Base-by-base conservation (phyloP, 2,113 vertebrate species). In the Morone chrysops region DNA sequence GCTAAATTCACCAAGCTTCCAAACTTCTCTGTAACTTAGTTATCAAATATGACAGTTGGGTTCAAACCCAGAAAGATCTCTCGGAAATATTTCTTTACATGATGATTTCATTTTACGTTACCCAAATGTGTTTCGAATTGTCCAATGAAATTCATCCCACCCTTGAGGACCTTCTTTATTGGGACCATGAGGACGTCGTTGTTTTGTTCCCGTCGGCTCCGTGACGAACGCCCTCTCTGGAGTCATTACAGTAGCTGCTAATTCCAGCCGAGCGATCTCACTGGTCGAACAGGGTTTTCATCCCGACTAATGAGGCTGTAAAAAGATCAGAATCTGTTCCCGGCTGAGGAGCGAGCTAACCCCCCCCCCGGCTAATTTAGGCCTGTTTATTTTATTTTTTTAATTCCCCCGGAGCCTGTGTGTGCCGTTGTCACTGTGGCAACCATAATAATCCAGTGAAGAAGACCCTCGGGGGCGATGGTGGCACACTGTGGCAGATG, bases 401-500 rank as follows among this genome's bases (percentile, higher is more conserved):
- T 36, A 6, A 36, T 50, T 75, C 59, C 78, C 48, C 5, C 1
- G 13, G 81, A 81, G 83, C 48, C n/a, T 65, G 12, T 38, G 68
- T 59, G 67, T 63, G 68, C 31, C 5, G 20, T 63, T 51, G 82
- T 87, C 57, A 51, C 78, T n/a, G 66, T 78, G 75, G 83, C 38
- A 69, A 72, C 83, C 71, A 41, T 80, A 84, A 87, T 81, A 70
- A 83, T 63, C 67, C 63, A 41, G 70, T 25, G 74, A 60, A 82
- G 74, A 62, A 69, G 84, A 57, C 87, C 82, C 86, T 69, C 4
- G 84, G 77, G 89, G 84, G 65, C 47, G 6, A 63, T 85, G 40
- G 82, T 18, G 83, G 81, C 74, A 31, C 20, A 8, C 57, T 10
- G 87, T 71, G 88, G 75, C 89, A 92, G 89, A 90, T 91, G 91